Evolutionary conservation across 1,140 invertebrate species (phyloP), one percentile per base, ranked within the genome.

Genomic region (Lepidotrigona ventralis): DNA sequence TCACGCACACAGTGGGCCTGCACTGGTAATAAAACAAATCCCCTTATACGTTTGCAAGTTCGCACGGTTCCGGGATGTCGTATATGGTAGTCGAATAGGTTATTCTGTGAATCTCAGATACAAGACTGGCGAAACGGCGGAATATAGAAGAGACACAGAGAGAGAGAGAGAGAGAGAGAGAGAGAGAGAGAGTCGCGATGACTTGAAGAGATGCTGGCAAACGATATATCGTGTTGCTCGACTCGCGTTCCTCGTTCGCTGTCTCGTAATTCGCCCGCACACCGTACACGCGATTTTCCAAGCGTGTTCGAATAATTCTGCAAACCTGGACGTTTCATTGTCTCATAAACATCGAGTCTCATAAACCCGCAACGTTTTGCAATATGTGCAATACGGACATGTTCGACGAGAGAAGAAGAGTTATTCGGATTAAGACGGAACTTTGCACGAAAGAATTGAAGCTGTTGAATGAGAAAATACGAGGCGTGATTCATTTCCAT

Each of bases 61-160:
- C 79, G 79, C 60, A 81, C 79, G 60, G 79, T 81, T 81, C 79
- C 79, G 79, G 79, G 51, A 81, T 81, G 79, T 81, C 72, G 79
- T 81, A 76, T 81, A 81, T 76, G 79, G 79, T 51, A 26, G 76
- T 81, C 72, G 60, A 66, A 68, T 64, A 26, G 71, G 78, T 64
- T 76, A 81, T 76, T 76, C 79, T 70, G 8, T 51, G 79, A 80
- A 80, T 73, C 79, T 74, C 9, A 58, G 76, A n/a, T 79, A 79
- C 64, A n/a, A 19, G 39, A 11, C 12, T n/a, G 12, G 33, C 26
- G 15, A 56, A 33, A 46, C 39, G 11, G 11, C 4, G n/a, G 15
- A 15, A 17, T 15, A 71, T 1, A 17, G 53, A 54, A 19, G 54
- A 56, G 0, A 21, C 0, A 21, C 0, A 56, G 54, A 56, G 54